These are phyloP conservation scores for Nyctibius bracteatus DNA, from an alignment of 2,113 vertebrate species.

Conservation along the genomic window DNA sequence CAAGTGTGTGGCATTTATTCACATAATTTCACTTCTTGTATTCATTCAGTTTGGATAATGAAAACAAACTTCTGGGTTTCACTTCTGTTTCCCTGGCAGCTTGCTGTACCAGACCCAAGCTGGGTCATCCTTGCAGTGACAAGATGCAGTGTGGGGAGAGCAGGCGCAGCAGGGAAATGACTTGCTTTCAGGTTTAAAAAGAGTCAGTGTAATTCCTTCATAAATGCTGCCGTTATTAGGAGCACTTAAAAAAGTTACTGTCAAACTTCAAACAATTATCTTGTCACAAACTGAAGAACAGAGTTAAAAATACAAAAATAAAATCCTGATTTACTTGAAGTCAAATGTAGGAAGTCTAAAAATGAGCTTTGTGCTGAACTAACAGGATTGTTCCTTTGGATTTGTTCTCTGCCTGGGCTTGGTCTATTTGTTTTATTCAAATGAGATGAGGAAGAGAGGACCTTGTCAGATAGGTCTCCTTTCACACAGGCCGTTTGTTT, in stretches of 20 bases:
- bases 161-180: neutral
- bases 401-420: neutral
- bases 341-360: neutral
- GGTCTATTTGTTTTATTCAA: conserved; percentile 59
- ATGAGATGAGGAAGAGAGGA: neutral
- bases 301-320: neutral
- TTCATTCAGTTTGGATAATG: neutral
- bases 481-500: neutral
- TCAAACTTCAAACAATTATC: neutral
- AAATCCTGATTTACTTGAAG: neutral
- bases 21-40: neutral
- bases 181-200: neutral
- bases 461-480: neutral
- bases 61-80: neutral
- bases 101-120: neutral
- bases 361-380: neutral
- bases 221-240: neutral
- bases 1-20: neutral
- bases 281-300: neutral
- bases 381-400: neutral
- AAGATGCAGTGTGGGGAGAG: neutral
- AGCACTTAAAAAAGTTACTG: neutral
- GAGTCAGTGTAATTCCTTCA: neutral
- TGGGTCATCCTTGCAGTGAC: neutral
- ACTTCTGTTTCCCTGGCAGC: neutral